Percentiles rank a stretch among this genome's conserved stretches.
phyloP scores from a whole-genome alignment of 2,888 invertebrate genomes.

The Agrotis ipsilon region DNA sequence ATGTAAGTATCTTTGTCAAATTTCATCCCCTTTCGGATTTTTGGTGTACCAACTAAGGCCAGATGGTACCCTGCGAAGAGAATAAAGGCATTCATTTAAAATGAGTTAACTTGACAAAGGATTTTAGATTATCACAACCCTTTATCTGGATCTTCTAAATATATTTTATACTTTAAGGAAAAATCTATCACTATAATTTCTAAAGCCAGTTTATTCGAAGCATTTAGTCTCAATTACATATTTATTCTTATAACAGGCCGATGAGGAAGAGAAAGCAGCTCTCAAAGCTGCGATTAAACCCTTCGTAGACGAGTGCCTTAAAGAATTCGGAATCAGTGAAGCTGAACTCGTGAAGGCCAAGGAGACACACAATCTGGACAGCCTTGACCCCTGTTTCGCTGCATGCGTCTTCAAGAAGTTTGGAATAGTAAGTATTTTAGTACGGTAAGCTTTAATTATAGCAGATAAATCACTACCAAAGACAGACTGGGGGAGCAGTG shows the following conservation, averaged over 20 bases:
- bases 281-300: slow-evolving; percentile 41
- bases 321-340: slow-evolving; percentile 37
- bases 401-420: slow-evolving; percentile 58
- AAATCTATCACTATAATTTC: not conserved
- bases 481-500: too few relatives aligned
- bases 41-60: not conserved
- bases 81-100: too few relatives aligned
- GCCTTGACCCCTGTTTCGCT: slow-evolving; percentile 57
- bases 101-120: too few relatives aligned
- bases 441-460: too few relatives aligned
- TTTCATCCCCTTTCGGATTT: too few relatives aligned
- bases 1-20: slow-evolving; percentile 44
- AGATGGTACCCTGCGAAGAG: not conserved
- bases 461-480: too few relatives aligned
- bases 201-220: not conserved
- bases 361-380: slow-evolving; percentile 10
- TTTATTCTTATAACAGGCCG: slow-evolving; percentile 26
- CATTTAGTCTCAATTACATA: not conserved
- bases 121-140: too few relatives aligned
- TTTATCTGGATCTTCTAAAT: too few relatives aligned
- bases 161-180: too few relatives aligned
- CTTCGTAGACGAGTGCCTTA: slow-evolving; percentile 46
- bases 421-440: slow-evolving; percentile 55
- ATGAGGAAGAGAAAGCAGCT: slow-evolving; percentile 32
- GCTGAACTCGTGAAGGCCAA: slow-evolving; percentile 46